Conservation (phyloP, 2,797 vertebrate genomes). For the Molossus alvarezi region DNA sequence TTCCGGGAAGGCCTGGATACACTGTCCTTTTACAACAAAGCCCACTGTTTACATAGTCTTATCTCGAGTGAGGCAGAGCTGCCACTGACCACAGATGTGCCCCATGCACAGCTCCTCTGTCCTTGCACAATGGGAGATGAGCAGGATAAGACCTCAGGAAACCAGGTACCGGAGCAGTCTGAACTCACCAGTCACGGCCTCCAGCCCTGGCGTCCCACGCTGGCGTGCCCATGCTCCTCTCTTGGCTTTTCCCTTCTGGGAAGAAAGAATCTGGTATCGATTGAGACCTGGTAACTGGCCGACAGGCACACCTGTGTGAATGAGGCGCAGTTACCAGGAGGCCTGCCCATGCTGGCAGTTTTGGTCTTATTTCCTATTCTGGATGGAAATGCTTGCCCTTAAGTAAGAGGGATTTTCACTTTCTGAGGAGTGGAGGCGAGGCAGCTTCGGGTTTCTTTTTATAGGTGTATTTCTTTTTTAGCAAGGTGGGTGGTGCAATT, state of each 20-base stretch:
- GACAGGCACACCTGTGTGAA: accelerated
- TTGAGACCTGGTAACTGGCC: background rate
- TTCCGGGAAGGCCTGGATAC: background rate
- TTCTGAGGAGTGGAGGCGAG: background rate
- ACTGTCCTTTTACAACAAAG: background rate
- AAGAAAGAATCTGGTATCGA: background rate
- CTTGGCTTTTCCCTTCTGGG: background rate
- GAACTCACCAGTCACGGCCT: background rate
- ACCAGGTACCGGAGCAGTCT: background rate
- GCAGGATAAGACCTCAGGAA: background rate
- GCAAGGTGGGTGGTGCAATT: background rate
- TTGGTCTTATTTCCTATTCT: constrained; percentile 18
- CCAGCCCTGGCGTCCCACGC: background rate
- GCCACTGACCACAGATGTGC: background rate
- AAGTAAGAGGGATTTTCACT: background rate
- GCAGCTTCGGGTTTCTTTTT: background rate
- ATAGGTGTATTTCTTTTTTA: background rate
- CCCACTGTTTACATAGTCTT: constrained; percentile 39
- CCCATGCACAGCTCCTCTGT: background rate
- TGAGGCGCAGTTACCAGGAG: background rate
- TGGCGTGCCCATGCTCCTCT: accelerated
- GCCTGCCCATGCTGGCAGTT: background rate
- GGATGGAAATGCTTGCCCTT: background rate
- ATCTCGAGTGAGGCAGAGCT: constrained; percentile 54
- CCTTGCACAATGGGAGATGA: background rate